Percentiles rank a stretch among this genome's conserved stretches.
Evolutionary conservation across 2,888 invertebrate genomes (phyloP).

Genomic region (Venustoraphidia nigricollis): DNA sequence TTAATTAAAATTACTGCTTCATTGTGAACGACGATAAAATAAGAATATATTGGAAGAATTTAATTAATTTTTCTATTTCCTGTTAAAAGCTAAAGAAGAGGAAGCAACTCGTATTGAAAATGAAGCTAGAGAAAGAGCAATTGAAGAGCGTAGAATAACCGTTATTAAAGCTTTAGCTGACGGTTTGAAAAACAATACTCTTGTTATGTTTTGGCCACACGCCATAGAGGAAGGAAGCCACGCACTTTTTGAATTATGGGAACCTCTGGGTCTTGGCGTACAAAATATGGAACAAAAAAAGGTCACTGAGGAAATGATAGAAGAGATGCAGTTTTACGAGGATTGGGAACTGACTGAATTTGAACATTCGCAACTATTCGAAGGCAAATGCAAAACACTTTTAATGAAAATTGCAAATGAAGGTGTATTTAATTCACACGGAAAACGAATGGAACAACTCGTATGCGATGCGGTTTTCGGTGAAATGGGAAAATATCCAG

Average conservation of each 20-base stretch:
- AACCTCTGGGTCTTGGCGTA: conserved; percentile 8
- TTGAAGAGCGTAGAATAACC: conserved; percentile 31
- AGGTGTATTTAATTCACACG: not conserved
- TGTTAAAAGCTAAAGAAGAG: conserved; percentile 16
- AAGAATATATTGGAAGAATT: too few species aligned
- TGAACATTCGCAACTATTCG: not conserved
- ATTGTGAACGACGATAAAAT: too few species aligned
- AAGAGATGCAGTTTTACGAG: conserved; percentile 23
- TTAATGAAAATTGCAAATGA: not conserved
- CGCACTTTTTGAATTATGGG: conserved; percentile 10
- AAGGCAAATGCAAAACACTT: not conserved
- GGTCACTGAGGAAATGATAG: conserved; percentile 14
- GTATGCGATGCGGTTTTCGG: conserved; percentile 3
- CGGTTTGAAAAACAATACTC: conserved; percentile 33
- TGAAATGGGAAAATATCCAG: conserved; percentile 9
- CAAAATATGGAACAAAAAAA: conserved; percentile 6
- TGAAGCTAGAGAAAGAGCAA: conserved; percentile 30
- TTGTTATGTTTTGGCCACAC: conserved; percentile 35
- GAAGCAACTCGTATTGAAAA: conserved; percentile 26
- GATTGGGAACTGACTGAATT: conserved; percentile 7
- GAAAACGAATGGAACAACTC: conserved; percentile 3
- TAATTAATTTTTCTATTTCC: too few species aligned
- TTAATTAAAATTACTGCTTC: too few species aligned
- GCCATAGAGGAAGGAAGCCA: conserved; percentile 17
- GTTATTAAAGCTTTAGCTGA: conserved; percentile 34